Evolutionary conservation across 2,113 vertebrate genomes (phyloP), one percentile per base, ranked within the genome.

Genomic region (Dendropsophus ebraccatus): DNA sequence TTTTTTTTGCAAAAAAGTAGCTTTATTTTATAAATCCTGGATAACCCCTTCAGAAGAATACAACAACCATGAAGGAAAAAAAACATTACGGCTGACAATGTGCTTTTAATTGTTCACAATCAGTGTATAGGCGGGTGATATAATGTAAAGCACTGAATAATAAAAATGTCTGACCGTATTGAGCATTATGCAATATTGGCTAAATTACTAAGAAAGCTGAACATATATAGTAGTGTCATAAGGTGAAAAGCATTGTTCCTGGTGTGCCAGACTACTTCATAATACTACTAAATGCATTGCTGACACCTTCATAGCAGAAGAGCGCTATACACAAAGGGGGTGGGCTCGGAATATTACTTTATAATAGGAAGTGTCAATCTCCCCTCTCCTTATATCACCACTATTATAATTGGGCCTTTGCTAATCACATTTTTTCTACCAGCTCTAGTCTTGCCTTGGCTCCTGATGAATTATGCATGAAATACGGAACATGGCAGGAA

Each of bases 401-500:
- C 32, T 56, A 77, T 54, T 60, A 77, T 74, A 47, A 62, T 62
- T 78, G 37, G 79, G 62, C 62, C 52, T 72, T 80, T 86, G 60
- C 32, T 80, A 80, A 86, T 86, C 84, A 58, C 62, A 80, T 86
- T 86, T 54, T 58, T 86, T 54, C 76, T 28, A 86, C 74, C 45
- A 78, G 74, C 30, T 85, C 50, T 85, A 69, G 52, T 75, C 76
- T 86, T 86, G 65, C 84, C 56, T 80, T n/a, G 76, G 41, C 49
- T 70, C 23, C 35, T 86, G 62, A 86, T 86, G 76, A 80, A 86
- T 79, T 70, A 86, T 86, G 75, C 50, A 86, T 86, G 84, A 70
- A 72, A 56, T 56, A 41, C 50, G 4, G 41, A 86, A 80, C 65
- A 80, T 54, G 76, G 62, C 49, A 85, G 78, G 77, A 79, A 79